phyloP scores from a whole-genome alignment of 2,797 vertebrate species.

The Sarcophilus harrisii region DNA sequence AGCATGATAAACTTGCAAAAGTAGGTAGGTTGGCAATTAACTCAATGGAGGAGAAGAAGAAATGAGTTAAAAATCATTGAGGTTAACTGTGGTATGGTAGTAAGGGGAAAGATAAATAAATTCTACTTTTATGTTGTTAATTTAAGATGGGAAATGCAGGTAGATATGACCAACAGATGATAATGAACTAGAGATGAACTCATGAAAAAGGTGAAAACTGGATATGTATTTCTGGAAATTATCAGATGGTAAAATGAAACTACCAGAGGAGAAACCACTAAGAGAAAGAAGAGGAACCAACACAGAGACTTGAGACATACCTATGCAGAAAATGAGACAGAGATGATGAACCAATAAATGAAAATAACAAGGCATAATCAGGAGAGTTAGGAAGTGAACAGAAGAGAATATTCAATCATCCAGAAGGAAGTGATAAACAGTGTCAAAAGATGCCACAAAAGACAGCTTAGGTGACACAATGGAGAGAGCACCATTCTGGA shows the following conservation, averaged over 20 bases:
- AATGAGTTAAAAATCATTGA: neutral
- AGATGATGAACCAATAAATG: neutral
- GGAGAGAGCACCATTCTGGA: too few relatives aligned
- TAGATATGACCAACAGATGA: neutral
- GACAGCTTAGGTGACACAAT: too few relatives aligned
- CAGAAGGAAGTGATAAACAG: neutral
- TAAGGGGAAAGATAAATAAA: neutral
- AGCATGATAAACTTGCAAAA: neutral
- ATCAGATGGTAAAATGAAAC: neutral
- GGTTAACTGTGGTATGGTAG: neutral
- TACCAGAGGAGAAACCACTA: neutral
- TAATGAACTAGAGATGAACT: neutral
- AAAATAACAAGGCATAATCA: neutral
- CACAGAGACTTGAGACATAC: neutral
- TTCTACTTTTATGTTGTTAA: neutral
- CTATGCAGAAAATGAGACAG: neutral
- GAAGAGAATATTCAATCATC: neutral
- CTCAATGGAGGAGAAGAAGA: neutral
- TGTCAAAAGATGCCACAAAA: neutral
- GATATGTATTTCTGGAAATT: neutral
- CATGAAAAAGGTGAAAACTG: neutral
- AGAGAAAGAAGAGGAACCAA: neutral
- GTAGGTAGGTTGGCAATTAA: neutral
- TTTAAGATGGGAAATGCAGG: neutral
- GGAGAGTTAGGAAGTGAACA: neutral